These are phyloP conservation scores for Rhaphigaster nebulosa DNA, from an alignment of 2,888 invertebrate species.

Conservation along the genomic window DNA sequence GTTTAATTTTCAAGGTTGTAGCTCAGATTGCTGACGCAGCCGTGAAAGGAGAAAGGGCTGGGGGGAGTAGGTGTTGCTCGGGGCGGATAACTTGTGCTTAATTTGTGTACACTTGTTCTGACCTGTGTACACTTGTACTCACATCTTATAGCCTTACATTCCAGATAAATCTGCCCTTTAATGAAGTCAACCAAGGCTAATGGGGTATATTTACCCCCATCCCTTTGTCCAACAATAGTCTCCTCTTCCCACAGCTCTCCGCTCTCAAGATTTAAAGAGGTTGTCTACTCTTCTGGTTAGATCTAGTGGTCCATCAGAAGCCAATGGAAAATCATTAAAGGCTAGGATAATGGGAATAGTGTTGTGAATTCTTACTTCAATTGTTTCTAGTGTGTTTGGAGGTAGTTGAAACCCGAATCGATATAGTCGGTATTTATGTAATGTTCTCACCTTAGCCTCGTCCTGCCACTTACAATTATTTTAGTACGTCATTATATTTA, in stretches of 20 bases:
- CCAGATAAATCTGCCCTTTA: constrained; percentile 29
- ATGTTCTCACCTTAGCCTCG: no score
- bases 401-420: no score
- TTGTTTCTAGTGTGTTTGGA: neutral
- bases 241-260: constrained; percentile 7
- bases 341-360: neutral
- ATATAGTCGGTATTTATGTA: no score
- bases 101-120: constrained; percentile 39
- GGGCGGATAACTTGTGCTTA: constrained; percentile 41
- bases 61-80: neutral
- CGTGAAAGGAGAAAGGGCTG: constrained; percentile 33
- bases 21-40: neutral
- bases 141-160: neutral
- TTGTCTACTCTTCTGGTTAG: neutral
- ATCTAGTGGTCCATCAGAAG: neutral
- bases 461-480: no score
- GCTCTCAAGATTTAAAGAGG: neutral
- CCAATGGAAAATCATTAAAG: neutral
- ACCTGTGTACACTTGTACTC: constrained; percentile 7
- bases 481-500: no score
- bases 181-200: constrained; percentile 35
- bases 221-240: neutral
- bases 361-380: neutral
- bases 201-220: constrained; percentile 8
- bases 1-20: neutral